These are phyloP conservation scores for Sepiola atlantica DNA, from an alignment of 2,888 invertebrate species.

Conservation along the genomic window DNA sequence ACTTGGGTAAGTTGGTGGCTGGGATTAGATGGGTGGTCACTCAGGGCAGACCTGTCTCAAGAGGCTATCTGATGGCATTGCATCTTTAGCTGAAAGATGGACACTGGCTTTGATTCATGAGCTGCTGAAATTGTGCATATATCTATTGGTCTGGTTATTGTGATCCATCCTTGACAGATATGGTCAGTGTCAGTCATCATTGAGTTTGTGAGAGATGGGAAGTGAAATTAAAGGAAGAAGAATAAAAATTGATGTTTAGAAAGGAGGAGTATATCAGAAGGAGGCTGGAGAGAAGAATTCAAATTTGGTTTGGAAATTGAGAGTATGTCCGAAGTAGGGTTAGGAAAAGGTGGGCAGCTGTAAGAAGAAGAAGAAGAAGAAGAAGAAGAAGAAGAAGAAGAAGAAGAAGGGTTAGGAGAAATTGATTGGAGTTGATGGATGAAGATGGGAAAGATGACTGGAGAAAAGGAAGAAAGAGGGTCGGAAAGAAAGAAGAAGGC, in stretches of 20 bases:
- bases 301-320: neutral
- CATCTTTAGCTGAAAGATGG: slow-evolving; percentile 32
- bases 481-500: neutral
- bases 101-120: slow-evolving; percentile 13
- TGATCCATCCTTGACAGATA: slow-evolving; percentile 9
- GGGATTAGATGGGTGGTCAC: neutral
- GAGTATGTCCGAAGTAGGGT: neutral
- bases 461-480: neutral
- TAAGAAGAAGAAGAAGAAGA: neutral
- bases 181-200: neutral
- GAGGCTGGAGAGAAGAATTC: neutral
- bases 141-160: slow-evolving; percentile 16
- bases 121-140: neutral
- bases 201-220: neutral
- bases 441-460: neutral
- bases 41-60: neutral
- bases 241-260: neutral
- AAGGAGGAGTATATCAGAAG: neutral
- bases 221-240: neutral
- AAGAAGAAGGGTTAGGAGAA: neutral
- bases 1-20: neutral
- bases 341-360: neutral
- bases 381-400: rapidly evolving
- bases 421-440: neutral
- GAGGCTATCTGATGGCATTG: slow-evolving; percentile 5